Conservation (phyloP, 1,140 invertebrate genomes). For the Cotesia vestalis region DNA sequence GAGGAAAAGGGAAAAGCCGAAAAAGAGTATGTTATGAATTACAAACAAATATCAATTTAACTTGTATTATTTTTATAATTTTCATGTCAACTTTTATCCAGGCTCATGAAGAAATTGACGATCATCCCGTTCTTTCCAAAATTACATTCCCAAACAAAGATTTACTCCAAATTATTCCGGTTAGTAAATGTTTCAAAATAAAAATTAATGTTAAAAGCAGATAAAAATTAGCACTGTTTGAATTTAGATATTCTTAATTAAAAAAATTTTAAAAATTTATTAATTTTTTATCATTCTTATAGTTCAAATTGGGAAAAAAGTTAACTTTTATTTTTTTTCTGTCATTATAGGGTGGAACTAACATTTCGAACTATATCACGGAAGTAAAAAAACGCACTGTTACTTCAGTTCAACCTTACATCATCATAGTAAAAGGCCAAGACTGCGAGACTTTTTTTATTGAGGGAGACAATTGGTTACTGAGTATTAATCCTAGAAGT, state of each 20-base stretch:
- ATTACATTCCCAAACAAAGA: neutral
- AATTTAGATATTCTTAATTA: too few relatives aligned
- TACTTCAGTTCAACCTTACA: conserved; percentile 9
- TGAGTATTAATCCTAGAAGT: neutral
- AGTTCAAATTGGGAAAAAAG: neutral
- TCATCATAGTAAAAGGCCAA: conserved; percentile 16
- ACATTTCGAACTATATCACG: neutral
- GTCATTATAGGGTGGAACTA: conserved; percentile 13
- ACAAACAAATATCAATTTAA: neutral
- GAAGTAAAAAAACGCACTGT: neutral
- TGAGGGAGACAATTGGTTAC: conserved; percentile 9
- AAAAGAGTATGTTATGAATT: neutral
- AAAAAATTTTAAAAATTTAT: too few relatives aligned
- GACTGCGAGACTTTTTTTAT: neutral
- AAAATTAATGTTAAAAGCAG: too few relatives aligned
- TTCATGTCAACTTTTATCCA: neutral
- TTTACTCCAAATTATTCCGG: neutral
- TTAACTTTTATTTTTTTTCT: neutral
- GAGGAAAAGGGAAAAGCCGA: neutral
- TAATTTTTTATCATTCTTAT: too few relatives aligned
- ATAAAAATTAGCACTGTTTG: too few relatives aligned
- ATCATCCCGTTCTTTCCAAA: neutral
- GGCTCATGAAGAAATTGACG: neutral
- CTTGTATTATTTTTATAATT: neutral
- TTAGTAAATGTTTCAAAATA: neutral